phyloP scores from a whole-genome alignment of 2,113 vertebrate species.

The Chinchilla lanigera region DNA sequence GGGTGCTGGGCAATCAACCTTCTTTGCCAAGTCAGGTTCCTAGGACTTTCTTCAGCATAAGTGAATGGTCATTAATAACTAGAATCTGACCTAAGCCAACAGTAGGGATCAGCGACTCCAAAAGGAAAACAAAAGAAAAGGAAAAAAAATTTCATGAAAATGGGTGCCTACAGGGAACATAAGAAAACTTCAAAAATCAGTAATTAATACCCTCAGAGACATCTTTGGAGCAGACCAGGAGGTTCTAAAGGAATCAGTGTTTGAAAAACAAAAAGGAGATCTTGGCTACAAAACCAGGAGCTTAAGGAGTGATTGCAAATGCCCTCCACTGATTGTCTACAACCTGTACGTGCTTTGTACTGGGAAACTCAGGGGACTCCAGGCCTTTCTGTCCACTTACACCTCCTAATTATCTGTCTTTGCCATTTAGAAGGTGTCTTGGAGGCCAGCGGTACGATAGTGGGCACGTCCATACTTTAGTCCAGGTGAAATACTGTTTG shows the following conservation, averaged over 20 bases:
- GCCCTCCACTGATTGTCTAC: background rate
- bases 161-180: background rate
- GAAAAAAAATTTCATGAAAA: background rate
- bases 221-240: background rate
- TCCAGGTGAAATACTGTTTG: background rate
- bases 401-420: background rate
- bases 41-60: background rate
- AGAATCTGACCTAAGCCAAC: background rate
- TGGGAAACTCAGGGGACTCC: background rate
- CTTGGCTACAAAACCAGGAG: background rate
- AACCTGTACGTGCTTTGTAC: accelerated
- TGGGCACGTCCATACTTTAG: background rate
- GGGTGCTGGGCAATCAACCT: background rate
- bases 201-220: background rate
- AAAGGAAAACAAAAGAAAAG: background rate
- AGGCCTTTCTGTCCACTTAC: background rate
- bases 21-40: background rate
- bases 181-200: background rate
- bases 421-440: background rate
- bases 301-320: background rate
- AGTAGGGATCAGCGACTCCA: background rate
- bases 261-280: background rate
- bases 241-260: background rate
- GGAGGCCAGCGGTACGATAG: background rate
- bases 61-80: background rate